Evolutionary conservation across 2,113 vertebrate species (phyloP), one percentile per base, ranked within the genome.

Genomic region (Dicerorhinus sumatrensis): DNA sequence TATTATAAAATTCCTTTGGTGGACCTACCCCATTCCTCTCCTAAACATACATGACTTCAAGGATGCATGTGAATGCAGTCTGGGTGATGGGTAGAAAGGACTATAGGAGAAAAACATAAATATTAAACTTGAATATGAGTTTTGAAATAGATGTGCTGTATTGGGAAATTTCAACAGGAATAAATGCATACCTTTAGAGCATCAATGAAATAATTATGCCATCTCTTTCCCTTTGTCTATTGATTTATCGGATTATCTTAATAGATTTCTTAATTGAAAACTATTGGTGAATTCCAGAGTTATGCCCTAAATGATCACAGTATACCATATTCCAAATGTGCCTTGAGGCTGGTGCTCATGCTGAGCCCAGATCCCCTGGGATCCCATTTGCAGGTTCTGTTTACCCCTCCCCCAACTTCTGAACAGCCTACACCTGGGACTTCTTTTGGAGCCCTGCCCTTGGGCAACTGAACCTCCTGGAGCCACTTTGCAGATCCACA

Each of bases 151-250:
- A 77, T 20, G 9, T 12, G 6, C n/a, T 29, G 60, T 54, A 56
- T 91, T 69, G 82, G 60, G 25, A 58, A 81, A 81, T 85, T 69
- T 89, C 63, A 81, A 2, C 25, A 46, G 27, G 36, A 42, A 65
- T 1, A 2, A 12, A 8, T 11, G 1, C 36, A 7, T 51, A 20
- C 12, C 10, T n/a, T 29, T 7, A 12, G 5, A 60, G 12, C 2
- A 33, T 18, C 36, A 54, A 3, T 16, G 17, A 91, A 36, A 18
- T 18, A 10, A 31, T 46, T 3, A 20, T 14, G 31, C 3, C 29
- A 13, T 33, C n/a, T 90, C n/a, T 65, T 77, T 56, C 17, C n/a
- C 23, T 92, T 92, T 56, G 16, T 11, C 29, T 29, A 2, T 42
- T 90, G 65, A 33, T 73, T 69, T 63, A 62, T 25, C 58, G 25